These are phyloP conservation scores for Pipistrellus kuhlii DNA, from an alignment of 2,797 vertebrate genomes.

Conservation along the genomic window DNA sequence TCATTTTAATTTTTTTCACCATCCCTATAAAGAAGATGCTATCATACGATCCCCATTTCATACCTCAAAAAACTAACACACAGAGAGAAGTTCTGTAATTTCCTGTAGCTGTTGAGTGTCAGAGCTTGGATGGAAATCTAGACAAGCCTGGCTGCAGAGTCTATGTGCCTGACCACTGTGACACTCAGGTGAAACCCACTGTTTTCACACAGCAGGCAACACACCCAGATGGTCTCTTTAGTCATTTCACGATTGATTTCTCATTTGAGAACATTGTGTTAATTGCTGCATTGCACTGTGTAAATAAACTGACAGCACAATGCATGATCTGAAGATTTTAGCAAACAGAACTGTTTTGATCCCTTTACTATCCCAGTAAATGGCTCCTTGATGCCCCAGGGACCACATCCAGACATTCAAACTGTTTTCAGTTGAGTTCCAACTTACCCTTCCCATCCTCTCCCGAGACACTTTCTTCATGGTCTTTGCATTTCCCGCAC, in stretches of 20 bases:
- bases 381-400: neutral
- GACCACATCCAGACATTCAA: neutral
- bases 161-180: neutral
- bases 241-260: conserved; percentile 25
- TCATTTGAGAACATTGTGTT: neutral
- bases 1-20: conserved; percentile 31
- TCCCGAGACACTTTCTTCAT: neutral
- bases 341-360: neutral
- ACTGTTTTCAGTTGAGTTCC: neutral
- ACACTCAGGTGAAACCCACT: neutral
- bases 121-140: neutral
- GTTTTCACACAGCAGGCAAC: neutral
- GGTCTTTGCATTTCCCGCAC: neutral
- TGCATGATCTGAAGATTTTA: neutral
- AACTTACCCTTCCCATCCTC: neutral
- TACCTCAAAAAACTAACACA: neutral
- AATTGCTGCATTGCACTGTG: neutral
- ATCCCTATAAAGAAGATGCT: neutral
- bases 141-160: neutral
- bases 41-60: neutral
- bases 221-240: neutral
- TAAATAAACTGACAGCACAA: neutral
- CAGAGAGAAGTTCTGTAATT: neutral
- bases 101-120: neutral
- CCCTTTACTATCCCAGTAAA: neutral